Base-by-base conservation (phyloP, 2,888 invertebrate species). In the Plebejus anna region DNA sequence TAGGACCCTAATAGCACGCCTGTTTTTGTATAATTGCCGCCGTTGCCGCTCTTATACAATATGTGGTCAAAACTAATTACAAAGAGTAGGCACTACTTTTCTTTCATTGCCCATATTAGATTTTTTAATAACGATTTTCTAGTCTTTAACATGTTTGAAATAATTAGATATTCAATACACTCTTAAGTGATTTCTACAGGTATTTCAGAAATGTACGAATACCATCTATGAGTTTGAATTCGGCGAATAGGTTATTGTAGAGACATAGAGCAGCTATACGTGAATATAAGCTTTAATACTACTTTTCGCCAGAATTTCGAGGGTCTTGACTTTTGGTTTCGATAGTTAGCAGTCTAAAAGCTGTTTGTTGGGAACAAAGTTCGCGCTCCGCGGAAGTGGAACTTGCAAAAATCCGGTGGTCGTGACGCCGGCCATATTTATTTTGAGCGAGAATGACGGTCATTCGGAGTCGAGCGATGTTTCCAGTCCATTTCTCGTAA, bases 401-500 rank as follows among this genome's bases (percentile, higher is more conserved):
- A 66, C 76, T 78, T 78, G 78, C 78, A 42, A 78, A 84, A 84
- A 84, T 86, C 82, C 83, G 84, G 85, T 81, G 80, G 80, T 80
- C 80, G 81, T 83, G 82, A 81, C 81, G 80, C 80, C 79, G 80
- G 79, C 80, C 79, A 80, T 81, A 81, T 81, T 81, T 81, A 82
- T 80, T 81, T 81, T 78, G 79, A 81, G 82, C 84, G 83, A 89
- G 89, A 90, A 90, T 90, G 88, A 89, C 88, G 87, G 88, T 88
- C 88, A 91, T 88, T 90, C 85, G 85, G 88, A 88, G 86, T 87
- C 87, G 85, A 89, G 87, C 90, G 88, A 90, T 89, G 88, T 91
- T 92, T 92, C 90, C 90, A 91, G 90, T 89, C 89, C 89, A 92
- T 92, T 92, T 89, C 88, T 89, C 88, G 88, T 90, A 90, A 91